Conservation (phyloP, 2,888 invertebrate species). For the Microdon myrmicae region DNA sequence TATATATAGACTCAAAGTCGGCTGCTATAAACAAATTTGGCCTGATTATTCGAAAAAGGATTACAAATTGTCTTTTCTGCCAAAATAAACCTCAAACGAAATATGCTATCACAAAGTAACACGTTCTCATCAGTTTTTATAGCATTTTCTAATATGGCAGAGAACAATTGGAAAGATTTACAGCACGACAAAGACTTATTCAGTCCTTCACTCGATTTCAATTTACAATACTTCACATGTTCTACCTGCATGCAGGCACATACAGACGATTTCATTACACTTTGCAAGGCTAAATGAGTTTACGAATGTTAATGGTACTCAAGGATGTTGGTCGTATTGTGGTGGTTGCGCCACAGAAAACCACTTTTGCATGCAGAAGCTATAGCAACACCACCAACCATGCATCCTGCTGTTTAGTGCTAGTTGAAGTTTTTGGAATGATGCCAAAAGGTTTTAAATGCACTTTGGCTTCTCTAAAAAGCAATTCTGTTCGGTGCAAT, state of each 20-base stretch:
- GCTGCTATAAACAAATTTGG: no score
- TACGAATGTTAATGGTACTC: constrained; percentile 39
- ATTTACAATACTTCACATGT: constrained; percentile 25
- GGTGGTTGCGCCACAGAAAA: constrained; percentile 32
- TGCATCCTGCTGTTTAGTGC: constrained; percentile 32
- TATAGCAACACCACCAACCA: constrained; percentile 17
- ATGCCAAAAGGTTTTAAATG: constrained; percentile 43
- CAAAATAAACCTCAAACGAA: no score
- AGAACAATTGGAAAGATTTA: no score
- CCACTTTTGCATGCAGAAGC: constrained; percentile 33
- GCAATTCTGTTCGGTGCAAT: constrained; percentile 30
- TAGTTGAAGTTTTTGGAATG: constrained; percentile 38
- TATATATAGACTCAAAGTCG: no score
- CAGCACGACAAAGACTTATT: no score
- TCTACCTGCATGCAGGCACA: constrained; percentile 4
- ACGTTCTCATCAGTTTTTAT: no score
- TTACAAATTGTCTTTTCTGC: no score
- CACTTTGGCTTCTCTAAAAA: constrained; percentile 39
- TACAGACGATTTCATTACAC: constrained; percentile 7
- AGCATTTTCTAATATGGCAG: no score
- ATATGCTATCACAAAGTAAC: no score
- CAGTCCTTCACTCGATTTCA: constrained; percentile 40
- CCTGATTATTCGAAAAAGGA: no score
- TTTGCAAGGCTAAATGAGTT: constrained; percentile 30
- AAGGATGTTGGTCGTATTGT: constrained; percentile 40